Evolutionary conservation across 2,888 invertebrate genomes (phyloP).

Genomic region (Pachydiplax longipennis): DNA sequence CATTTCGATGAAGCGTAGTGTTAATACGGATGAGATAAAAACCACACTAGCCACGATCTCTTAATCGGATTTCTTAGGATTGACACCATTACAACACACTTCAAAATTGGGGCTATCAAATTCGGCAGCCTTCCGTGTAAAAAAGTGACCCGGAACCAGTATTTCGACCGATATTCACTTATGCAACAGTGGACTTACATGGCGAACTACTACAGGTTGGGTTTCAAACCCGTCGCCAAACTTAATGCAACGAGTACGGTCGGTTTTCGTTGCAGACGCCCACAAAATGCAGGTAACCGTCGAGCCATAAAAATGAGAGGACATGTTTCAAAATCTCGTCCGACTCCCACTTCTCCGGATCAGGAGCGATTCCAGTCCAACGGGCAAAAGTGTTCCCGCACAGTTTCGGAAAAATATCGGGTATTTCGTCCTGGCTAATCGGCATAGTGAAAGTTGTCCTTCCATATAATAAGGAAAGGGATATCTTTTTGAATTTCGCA

Average conservation of each 20-base stretch:
- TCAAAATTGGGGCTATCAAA: too few relatives aligned
- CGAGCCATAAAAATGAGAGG: too few relatives aligned
- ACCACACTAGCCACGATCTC: too few relatives aligned
- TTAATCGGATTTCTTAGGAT: too few relatives aligned
- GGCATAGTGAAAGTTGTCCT: slow-evolving; percentile 14
- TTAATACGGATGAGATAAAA: too few relatives aligned
- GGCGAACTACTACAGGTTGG: not conserved
- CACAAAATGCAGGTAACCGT: too few relatives aligned
- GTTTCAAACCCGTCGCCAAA: not conserved
- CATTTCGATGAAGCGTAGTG: too few relatives aligned
- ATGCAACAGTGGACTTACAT: not conserved
- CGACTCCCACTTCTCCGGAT: not conserved
- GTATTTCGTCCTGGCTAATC: not conserved
- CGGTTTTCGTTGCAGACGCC: not conserved
- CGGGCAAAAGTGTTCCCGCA: not conserved
- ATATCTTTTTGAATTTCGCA: not conserved
- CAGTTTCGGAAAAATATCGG: not conserved
- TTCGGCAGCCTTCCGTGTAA: too few relatives aligned
- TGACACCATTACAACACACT: too few relatives aligned
- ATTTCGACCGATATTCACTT: not conserved
- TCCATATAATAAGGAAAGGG: not conserved
- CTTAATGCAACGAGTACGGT: not conserved
- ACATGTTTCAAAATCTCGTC: not conserved
- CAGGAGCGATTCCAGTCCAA: not conserved
- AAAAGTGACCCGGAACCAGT: too few relatives aligned